Percentiles rank a stretch among this genome's conserved stretches.
These are phyloP conservation scores for Himalopsyche kuldschensis DNA, from an alignment of 2,888 invertebrate genomes.

Conservation along the genomic window DNA sequence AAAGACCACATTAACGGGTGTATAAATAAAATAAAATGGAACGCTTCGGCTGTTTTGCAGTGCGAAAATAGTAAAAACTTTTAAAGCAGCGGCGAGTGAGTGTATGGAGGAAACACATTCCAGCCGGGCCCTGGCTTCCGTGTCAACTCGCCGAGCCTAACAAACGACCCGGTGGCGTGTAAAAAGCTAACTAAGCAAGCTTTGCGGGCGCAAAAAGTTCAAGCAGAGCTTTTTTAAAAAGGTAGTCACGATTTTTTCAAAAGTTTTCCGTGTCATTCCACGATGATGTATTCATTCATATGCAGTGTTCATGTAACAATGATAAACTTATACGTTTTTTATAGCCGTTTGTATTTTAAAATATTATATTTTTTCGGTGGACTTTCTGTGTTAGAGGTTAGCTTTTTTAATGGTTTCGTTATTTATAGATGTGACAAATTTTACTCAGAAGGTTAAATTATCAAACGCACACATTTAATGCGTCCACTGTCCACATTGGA, in stretches of 20 bases:
- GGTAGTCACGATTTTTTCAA: not conserved
- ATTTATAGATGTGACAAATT: not conserved
- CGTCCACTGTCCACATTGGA: too few species aligned
- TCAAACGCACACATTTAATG: too few species aligned
- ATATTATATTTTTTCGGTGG: not conserved
- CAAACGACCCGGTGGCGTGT: not conserved
- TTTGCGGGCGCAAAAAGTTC: not conserved
- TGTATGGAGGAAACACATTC: not conserved
- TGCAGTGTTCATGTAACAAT: not conserved
- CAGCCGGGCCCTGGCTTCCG: not conserved
- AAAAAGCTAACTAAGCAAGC: not conserved
- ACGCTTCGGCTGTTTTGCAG: not conserved
- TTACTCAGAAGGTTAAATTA: too few species aligned
- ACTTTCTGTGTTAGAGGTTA: not conserved
- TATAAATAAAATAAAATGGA: not conserved
- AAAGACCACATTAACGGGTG: not conserved
- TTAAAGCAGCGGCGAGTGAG: not conserved
- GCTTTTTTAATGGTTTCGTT: not conserved
- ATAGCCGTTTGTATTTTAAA: not conserved
- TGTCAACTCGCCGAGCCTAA: not conserved
- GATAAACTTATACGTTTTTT: not conserved
- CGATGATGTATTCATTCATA: not conserved
- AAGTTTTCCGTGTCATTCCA: not conserved
- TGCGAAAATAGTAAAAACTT: not conserved
- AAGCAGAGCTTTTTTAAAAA: not conserved